Base-by-base conservation (phyloP, 2,797 vertebrate genomes). In the Luscinia megarhynchos region DNA sequence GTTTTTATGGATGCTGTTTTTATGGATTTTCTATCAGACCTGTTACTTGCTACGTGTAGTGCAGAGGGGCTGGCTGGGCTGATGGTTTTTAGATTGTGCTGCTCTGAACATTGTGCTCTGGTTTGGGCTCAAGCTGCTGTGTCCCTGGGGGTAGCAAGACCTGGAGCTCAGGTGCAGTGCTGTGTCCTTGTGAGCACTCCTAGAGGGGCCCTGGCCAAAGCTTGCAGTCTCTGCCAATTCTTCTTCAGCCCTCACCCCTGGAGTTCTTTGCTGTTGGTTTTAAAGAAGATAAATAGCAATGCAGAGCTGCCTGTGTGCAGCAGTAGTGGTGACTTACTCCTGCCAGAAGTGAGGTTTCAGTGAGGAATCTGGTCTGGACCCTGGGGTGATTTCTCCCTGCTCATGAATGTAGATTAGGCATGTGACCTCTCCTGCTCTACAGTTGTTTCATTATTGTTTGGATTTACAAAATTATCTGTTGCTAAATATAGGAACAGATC, bases 41-140 rank as follows among this genome's bases (percentile, higher is more conserved):
- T 74, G 11, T 41, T 67, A 20, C 32, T 53, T 70, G 38, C 4
- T 63, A 1, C 0, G 0, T 45, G 32, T 1, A 27, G 20, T 15
- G 14, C 9, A 6, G 34, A 24, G 13, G 12, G 8, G 2, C 9
- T 73, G 55, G 22, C 12, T 78, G 38, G 43, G 46, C 13, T 69
- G 40, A 8, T 57, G 8, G 54, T 48, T 78, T 74, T 26, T 46
- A 11, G 45, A 2, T 24, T 43, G 30, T 73, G 24, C 27, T 82
- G 27, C 12, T 62, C 54, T 76, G 48, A 73, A 21, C 5, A 0
- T 36, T 21, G 34, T 59, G 50, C n/a, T 80, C 11, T 67, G 53
- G 18, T 0, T 0, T 23, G 26, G 23, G 7, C 13, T 50, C 24
- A 4, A 36, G 40, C 16, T 63, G 43, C 12, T 14, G 2, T 36